Evolutionary conservation across 2,113 vertebrate species (phyloP), one percentile per base, ranked within the genome.

Genomic region (Lates calcarifer): DNA sequence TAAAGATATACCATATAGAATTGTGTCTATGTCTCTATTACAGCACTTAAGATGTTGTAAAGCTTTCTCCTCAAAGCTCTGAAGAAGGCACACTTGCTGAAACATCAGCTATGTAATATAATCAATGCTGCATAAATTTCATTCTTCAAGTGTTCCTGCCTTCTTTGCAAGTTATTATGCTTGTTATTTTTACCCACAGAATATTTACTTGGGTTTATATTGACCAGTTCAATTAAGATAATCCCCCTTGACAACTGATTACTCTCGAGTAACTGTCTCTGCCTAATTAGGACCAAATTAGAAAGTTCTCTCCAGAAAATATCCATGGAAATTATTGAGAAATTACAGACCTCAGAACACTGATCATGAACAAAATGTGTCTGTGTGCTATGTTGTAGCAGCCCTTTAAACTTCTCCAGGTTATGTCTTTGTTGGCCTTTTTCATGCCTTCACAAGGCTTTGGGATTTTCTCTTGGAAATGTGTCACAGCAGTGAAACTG

Each of bases 401-500:
- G 37, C 43, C 15, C 31, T 11, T 70, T 17, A 47, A 43, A 61
- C 14, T 1, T 53, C 5, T 61, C 14, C n/a, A 53, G 24, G 10
- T 26, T 28, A 5, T 26, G 53, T 60, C 29, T 73, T 28, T 35
- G 6, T 45, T 45, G 28, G 14, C 57, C 43, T 55, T 62, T 67
- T 49, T 51, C 29, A 18, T 31, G 33, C 76, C 35, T 61, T 53
- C 56, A 24, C 35, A 1, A 20, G 35, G 58, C 51, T 78, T 60
- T 51, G n/a, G 56, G 45, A 57, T 64, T 67, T 24, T 60, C 55
- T 60, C 78, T 68, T 60, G 37, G 45, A 80, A 83, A 9, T 64
- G 56, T 82, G 82, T 82, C 66, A 79, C 70, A 69, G 79, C 55
- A 33, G 79, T 26, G 55, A 79, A 79, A 72, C 14, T 22, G 73